Evolutionary conservation across 2,113 vertebrate genomes (phyloP), one percentile per base, ranked within the genome.

Genomic region (Cettia cetti): DNA sequence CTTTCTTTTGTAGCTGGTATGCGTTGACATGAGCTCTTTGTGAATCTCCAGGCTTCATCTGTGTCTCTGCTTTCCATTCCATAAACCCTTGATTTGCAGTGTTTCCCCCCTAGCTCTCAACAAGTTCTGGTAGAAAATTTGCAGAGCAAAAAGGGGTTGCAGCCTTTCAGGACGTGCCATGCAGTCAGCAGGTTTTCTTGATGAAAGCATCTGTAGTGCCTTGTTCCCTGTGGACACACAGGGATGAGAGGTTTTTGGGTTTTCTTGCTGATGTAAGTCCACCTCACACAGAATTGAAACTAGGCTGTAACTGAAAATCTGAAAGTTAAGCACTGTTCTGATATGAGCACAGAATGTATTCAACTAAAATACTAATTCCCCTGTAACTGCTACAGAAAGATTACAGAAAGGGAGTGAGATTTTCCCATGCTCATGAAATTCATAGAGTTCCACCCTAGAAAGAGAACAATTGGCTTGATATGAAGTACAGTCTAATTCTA

Each of bases 101-200:
- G 21, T 69, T 19, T 81, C 47, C 30, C 23, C 49, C 26, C 3
- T 18, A 33, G 21, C 42, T 65, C 77, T 61, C 39, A 57, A 8
- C 21, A 45, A 12, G 27, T 17, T 63, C 18, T 77, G 33, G 24
- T 26, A 40, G 28, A 75, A 14, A 47, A 44, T 60, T 63, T 64
- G 13, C 40, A 49, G 70, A 42, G 44, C 52, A 77, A 24, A 83
- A 81, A 81, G 52, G 8, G 16, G 5, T 26, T 65, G 35, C 35
- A 61, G 33, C 20, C 21, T 81, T 74, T 68, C 35, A 56, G 37
- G 42, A 18, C 0, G 0, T 49, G 63, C 42, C 24, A 4, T 60
- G 54, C 77, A 77, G 14, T 45, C 19, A 56, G 37, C 64, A 65
- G 31, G 60, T 56, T 89, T 91, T 33, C 60, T 31, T 65, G 33